Evolutionary conservation across 2,797 vertebrate genomes (phyloP), one percentile per base, ranked within the genome.

Genomic region (Labroides dimidiatus): DNA sequence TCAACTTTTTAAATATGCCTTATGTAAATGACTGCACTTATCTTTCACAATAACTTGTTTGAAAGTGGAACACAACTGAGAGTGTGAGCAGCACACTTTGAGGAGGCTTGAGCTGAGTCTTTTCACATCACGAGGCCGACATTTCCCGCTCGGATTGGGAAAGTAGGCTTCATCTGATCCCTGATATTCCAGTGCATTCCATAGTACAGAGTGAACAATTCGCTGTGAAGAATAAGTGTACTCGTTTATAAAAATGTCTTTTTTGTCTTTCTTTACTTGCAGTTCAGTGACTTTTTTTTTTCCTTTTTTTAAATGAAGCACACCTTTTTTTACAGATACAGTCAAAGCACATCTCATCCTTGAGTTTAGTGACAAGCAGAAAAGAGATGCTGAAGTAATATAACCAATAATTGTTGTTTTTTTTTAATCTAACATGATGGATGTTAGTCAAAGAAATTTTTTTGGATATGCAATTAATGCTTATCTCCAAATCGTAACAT

Each of bases 1-100:
- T 96, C 95, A 95, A 97, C 94, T 96, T 94, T 95, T 96, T 97
- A 96, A 95, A 95, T 96, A 97, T 98, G 97, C 98, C 98, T 99
- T 99, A 99, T 96, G 81, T 91, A 90, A 96, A 95, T 92, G 93
- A 92, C 94, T 95, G 90, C 92, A 91, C 95, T 96, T 95, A 94
- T 96, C 94, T 93, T 94, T 96, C 94, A 95, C 94, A 92, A 90
- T 94, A 91, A 95, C 92, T 93, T 91, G 93, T 92, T 94, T 87
- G 88, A 91, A 92, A 90, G 64, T 27, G 53, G 66, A 57, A 73
- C 88, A 84, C 92, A 92, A 56, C 91, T 92, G 89, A 87, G 82
- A 92, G 91, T 92, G 92, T 93, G 93, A 93, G 91, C 85, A 68
- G 21, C 45, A 50, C 86, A 87, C 92, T 93, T 91, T 90, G 90